Evolutionary conservation across 2,113 vertebrate species (phyloP), one percentile per base, ranked within the genome.

Genomic region (Daboia siamensis): DNA sequence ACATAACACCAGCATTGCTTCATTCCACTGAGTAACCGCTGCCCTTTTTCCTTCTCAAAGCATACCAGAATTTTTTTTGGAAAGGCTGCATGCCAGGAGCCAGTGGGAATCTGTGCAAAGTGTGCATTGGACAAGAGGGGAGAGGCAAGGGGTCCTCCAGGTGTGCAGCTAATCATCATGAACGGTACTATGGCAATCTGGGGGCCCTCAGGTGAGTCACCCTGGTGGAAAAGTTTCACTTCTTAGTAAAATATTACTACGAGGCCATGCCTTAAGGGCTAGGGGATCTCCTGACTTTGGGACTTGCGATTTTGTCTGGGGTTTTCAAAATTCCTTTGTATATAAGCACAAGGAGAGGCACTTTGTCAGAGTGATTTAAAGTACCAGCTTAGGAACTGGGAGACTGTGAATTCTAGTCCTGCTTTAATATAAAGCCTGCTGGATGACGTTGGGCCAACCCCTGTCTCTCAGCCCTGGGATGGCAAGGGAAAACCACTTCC

Each of bases 31-130:
- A 91, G 61, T 80, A 87, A 61, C 93, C 2, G 3, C 95, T 88
- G 21, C 4, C 1, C 7, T 90, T 92, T 61, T 93, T 51, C 91
- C 88, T 90, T 3, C 90, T 95, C 88, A 44, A 46, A 99, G 98
- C 95, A 91, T 99, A 98, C 93, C 97, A 96, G 90, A 85, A 96
- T 51, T 98, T 98, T 90, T 99, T 99, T 95, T 98, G 98, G 98
- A 99, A 99, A 95, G 97, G 98, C 90, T 99, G 98, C 94, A 98
- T 99, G 95, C 98, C 98, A 24, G 98, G 98, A 88, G 97, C 98
- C 93, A 95, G 96, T 87, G 97, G 97, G 33, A 98, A 97, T 92
- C 96, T 99, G 57, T 99, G 98, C 95, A 99, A 98, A 96, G 98
- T 99, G 92, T 99, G 98, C 94, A 94, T 99, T 52, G 98, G 98